Percentiles rank a stretch among this genome's conserved stretches.
Evolutionary conservation across 2,888 invertebrate species (phyloP).

Genomic region (Criorhina ranunculi): DNA sequence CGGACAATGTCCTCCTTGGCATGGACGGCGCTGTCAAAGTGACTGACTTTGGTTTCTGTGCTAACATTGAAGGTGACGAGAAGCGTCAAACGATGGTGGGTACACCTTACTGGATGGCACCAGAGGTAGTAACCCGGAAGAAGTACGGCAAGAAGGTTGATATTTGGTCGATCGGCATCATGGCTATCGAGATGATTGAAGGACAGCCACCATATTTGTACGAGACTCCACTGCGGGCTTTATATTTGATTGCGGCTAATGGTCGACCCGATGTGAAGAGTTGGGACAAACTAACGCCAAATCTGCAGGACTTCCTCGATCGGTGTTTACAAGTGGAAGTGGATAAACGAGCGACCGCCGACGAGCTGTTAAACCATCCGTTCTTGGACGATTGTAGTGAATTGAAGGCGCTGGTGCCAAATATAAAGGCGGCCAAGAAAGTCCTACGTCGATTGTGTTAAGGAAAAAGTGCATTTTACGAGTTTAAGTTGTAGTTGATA

Average conservation of each 20-base stretch:
- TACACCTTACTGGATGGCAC: slow-evolving; percentile 99
- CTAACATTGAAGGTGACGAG: slow-evolving; percentile 96
- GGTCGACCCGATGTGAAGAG: slow-evolving; percentile 96
- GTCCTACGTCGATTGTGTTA: slow-evolving; percentile 86
- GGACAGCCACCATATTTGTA: slow-evolving; percentile 98
- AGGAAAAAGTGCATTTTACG: slow-evolving; percentile 64
- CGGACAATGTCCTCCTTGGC: slow-evolving; percentile 97
- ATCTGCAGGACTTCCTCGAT: slow-evolving; percentile 93
- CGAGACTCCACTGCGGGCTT: slow-evolving; percentile 95
- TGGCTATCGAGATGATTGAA: slow-evolving; percentile 97
- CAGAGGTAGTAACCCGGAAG: slow-evolving; percentile 96
- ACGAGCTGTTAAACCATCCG: slow-evolving; percentile 94
- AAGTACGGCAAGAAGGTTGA: slow-evolving; percentile 97
- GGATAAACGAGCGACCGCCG: slow-evolving; percentile 93
- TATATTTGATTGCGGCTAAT: slow-evolving; percentile 97
- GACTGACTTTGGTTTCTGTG: slow-evolving; percentile 99
- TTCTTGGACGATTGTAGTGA: slow-evolving; percentile 95
- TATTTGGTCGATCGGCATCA: slow-evolving; percentile 98
- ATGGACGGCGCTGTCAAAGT: slow-evolving; percentile 97
- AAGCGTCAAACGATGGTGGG: slow-evolving; percentile 99
- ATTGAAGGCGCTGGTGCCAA: slow-evolving; percentile 92
- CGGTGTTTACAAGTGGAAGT: slow-evolving; percentile 96
- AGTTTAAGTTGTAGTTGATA: slow-evolving; percentile 64
- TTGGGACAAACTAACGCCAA: slow-evolving; percentile 91
- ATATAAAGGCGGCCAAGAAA: slow-evolving; percentile 96